phyloP scores from a whole-genome alignment of 2,888 invertebrate species.

The Tenthredo amoena region DNA sequence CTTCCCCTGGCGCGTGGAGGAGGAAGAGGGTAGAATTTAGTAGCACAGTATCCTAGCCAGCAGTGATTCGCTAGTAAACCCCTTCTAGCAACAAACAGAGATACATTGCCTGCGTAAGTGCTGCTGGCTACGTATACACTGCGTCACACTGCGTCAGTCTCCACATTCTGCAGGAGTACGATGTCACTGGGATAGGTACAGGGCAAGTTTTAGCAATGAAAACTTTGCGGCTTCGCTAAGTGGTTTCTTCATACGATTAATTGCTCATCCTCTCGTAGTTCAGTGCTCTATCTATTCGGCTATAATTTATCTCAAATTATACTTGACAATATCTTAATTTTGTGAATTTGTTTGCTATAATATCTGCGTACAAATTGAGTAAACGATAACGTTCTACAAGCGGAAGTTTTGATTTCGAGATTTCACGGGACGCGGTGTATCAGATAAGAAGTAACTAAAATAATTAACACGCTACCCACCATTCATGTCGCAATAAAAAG shows the following conservation, averaged over 20 bases:
- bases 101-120: slow-evolving; percentile 55
- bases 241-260: slow-evolving; percentile 19
- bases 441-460: slow-evolving; percentile 13
- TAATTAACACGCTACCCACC: slow-evolving; percentile 19
- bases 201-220: slow-evolving; percentile 20
- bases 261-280: background rate
- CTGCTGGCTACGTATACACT: slow-evolving; percentile 41
- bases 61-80: slow-evolving; percentile 60
- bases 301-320: background rate
- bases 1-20: slow-evolving; percentile 49
- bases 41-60: slow-evolving; percentile 59
- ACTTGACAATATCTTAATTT: background rate
- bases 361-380: background rate
- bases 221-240: slow-evolving; percentile 16
- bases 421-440: background rate
- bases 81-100: slow-evolving; percentile 54
- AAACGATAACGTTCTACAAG: background rate
- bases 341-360: background rate
- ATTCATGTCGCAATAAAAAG: slow-evolving; percentile 1
- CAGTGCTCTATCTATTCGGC: background rate
- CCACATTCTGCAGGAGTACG: slow-evolving; percentile 23
- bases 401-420: slow-evolving; percentile 17
- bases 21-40: slow-evolving; percentile 58
- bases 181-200: slow-evolving; percentile 20
- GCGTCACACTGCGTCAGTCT: slow-evolving; percentile 55